Evolutionary conservation across 2,113 vertebrate species (phyloP), one percentile per base, ranked within the genome.

Genomic region (Gyps fulvus): DNA sequence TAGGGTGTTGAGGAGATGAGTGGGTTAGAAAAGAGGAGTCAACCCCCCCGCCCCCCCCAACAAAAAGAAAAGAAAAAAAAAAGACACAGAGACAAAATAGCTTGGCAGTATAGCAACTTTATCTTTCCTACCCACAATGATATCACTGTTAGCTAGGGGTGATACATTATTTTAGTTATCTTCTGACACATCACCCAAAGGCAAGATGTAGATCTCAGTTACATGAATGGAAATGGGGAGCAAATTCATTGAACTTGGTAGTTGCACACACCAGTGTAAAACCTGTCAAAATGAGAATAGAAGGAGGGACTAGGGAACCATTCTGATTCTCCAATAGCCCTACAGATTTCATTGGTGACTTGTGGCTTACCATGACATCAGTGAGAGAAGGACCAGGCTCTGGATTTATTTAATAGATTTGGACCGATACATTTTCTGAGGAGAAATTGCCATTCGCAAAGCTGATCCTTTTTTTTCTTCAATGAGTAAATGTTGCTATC

Each of bases 151-250:
- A 93, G 27, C 83, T 70, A 59, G 26, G 26, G 16, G 7, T 58
- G 82, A 49, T 86, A 58, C 2, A 7, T 71, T 96, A 65, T 89
- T 96, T 93, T 83, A 80, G 36, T 47, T 91, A 36, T 69, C 57
- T 95, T 97, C 94, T 95, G 55, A 86, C 76, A 81, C 50, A 67
- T 49, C 17, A 45, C 12, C 42, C 49, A 79, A 73, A 87, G 62
- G 22, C 63, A 81, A 86, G 50, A 42, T 58, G 9, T 12, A 4
- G 18, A 70, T 77, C 74, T 93, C 58, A 36, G 79, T 92, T 86
- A 78, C 14, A 25, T 34, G 9, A 85, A 32, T 70, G 25, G 29
- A 93, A 96, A 88, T 10, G 15, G n/a, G 16, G 26, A 86, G 4
- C 43, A 78, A 71, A 76, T 47, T 80, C 7, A 74, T 8, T 62